Evolutionary conservation across 2,888 invertebrate genomes (phyloP).

Genomic region (Hydroisotoma schaefferi): DNA sequence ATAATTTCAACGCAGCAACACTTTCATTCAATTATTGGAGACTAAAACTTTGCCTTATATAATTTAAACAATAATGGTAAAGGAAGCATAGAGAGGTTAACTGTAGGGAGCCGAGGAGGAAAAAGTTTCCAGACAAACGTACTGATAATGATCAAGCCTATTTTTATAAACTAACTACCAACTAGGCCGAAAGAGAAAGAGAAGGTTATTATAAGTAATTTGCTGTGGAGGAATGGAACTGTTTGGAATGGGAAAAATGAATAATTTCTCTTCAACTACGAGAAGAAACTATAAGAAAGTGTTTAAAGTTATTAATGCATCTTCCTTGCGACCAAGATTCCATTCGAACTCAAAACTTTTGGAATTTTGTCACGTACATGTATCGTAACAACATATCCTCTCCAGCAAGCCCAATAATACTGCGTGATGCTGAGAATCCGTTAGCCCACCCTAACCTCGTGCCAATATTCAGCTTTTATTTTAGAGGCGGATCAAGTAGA

Average conservation of each 20-base stretch:
- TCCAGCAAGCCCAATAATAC: not conserved
- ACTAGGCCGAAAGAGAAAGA: not conserved
- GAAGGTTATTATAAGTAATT: not conserved
- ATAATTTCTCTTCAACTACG: conserved; percentile 23
- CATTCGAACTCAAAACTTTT: conserved; percentile 12
- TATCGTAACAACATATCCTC: not conserved
- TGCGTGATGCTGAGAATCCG: no score
- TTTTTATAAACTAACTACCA: not conserved
- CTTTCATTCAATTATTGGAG: no score
- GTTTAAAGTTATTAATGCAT: conserved; percentile 33
- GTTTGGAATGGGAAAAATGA: conserved; percentile 9
- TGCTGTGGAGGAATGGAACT: not conserved
- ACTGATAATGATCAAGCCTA: not conserved
- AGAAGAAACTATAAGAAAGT: conserved; percentile 13
- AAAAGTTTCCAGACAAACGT: no score
- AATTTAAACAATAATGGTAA: no score
- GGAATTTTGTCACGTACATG: conserved; percentile 42
- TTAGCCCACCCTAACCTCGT: not conserved
- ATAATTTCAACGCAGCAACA: no score
- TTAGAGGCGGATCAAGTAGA: no score
- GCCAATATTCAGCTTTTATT: not conserved
- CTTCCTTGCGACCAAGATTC: conserved; percentile 15
- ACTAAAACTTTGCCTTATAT: no score
- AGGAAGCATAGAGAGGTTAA: no score
- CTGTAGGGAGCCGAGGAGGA: no score